Percentiles rank a stretch among this genome's conserved stretches.
phyloP scores from a whole-genome alignment of 2,113 vertebrate genomes.

The Pseudorectes ferrugineus region DNA sequence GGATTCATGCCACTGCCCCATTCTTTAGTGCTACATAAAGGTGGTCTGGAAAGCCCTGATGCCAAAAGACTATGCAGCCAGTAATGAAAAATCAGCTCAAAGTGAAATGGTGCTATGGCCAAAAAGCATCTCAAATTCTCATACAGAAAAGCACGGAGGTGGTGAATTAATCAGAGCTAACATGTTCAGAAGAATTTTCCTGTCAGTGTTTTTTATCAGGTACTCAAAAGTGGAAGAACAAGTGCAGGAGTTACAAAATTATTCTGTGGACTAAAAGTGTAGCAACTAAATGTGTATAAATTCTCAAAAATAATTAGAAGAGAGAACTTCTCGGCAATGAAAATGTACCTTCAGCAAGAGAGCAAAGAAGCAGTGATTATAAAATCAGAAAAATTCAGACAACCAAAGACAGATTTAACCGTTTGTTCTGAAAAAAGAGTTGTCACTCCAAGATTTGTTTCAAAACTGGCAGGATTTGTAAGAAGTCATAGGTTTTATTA shows the following conservation, averaged over 20 bases:
- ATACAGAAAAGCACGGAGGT: background rate
- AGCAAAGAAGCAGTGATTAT: background rate
- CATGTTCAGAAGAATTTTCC: background rate
- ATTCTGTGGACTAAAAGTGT: background rate
- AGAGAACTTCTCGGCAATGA: background rate
- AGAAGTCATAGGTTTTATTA: background rate
- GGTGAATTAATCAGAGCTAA: background rate
- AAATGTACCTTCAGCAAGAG: background rate
- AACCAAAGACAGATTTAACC: background rate
- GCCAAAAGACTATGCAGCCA: background rate
- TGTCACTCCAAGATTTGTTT: accelerated
- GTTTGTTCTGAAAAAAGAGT: background rate
- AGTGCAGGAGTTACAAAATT: background rate
- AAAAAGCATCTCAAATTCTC: background rate
- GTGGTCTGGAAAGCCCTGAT: background rate
- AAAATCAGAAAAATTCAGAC: background rate
- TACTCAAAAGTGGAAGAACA: background rate
- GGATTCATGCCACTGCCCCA: background rate
- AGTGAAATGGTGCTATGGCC: background rate
- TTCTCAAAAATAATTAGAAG: background rate
- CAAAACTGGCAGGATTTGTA: background rate
- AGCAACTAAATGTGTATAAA: background rate
- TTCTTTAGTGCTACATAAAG: background rate
- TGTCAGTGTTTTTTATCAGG: background rate
- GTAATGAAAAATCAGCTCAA: background rate